Evolutionary conservation across 2,888 invertebrate genomes (phyloP).

Genomic region (Eilema depressum): DNA sequence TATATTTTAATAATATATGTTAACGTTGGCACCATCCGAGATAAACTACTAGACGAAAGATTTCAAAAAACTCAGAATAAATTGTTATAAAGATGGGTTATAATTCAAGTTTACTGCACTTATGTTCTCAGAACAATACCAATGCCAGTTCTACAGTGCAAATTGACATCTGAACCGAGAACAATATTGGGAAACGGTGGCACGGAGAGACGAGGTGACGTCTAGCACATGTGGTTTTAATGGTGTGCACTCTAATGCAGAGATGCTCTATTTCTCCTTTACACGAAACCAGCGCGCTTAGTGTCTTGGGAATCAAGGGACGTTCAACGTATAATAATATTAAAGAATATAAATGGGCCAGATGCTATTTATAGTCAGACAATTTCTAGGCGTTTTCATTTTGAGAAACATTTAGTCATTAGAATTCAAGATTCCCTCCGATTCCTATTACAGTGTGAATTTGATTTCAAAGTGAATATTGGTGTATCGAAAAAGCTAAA

Average conservation of each 20-base stretch:
- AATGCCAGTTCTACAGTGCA: not conserved
- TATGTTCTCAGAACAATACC: constrained; percentile 4
- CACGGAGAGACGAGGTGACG: constrained; percentile 66
- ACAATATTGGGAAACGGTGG: constrained; percentile 60
- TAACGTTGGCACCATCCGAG: not conserved
- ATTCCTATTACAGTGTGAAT: not conserved
- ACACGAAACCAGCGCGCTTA: constrained; percentile 62
- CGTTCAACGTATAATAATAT: constrained; percentile 26
- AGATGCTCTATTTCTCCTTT: constrained; percentile 71
- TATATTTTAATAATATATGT: not conserved
- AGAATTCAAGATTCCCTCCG: not conserved
- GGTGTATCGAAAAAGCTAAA: constrained; percentile 58
- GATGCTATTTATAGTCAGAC: not conserved
- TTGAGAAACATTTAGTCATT: not conserved
- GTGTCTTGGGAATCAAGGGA: constrained; percentile 60
- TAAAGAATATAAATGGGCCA: constrained; percentile 30
- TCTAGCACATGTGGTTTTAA: constrained; percentile 82
- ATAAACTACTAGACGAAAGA: not conserved
- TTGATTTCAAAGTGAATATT: not conserved
- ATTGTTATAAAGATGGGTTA: not conserved
- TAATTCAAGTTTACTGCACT: not conserved
- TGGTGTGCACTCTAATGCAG: constrained; percentile 80
- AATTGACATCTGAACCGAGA: constrained; percentile 27
- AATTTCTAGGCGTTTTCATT: not conserved
- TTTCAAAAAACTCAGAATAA: not conserved